phyloP scores from a whole-genome alignment of 1,140 invertebrate species.

The Trypoxylus dichotomus region DNA sequence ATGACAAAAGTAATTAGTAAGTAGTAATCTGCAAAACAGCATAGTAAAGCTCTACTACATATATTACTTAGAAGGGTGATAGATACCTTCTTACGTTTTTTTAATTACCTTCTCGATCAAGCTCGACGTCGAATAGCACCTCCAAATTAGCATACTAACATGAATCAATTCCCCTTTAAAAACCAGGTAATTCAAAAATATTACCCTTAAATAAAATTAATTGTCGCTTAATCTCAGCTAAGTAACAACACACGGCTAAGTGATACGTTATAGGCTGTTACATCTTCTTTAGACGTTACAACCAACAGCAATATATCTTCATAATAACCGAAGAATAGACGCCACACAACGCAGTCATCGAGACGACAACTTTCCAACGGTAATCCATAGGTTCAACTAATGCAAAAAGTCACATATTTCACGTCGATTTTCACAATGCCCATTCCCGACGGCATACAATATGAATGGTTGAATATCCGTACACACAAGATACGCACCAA shows the following conservation, averaged over 20 bases:
- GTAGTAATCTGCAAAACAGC: too few relatives aligned
- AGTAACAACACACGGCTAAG: neutral
- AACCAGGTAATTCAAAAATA: too few relatives aligned
- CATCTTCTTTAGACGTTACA: neutral
- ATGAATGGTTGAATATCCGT: neutral
- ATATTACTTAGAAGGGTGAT: too few relatives aligned
- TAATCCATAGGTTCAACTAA: constrained; percentile 2
- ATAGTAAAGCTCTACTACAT: too few relatives aligned
- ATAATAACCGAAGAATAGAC: neutral
- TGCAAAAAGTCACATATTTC: constrained; percentile 17
- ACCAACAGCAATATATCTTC: neutral
- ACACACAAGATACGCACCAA: constrained; percentile 1
- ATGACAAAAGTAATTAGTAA: too few relatives aligned
- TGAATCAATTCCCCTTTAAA: too few relatives aligned
- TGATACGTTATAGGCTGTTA: neutral
- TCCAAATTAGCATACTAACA: too few relatives aligned
- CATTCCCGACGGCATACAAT: neutral
- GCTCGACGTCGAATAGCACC: too few relatives aligned
- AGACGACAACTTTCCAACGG: neutral
- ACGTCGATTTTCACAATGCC: constrained; percentile 8
- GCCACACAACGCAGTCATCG: neutral
- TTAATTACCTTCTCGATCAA: too few relatives aligned
- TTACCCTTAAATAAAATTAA: neutral
- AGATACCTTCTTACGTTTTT: too few relatives aligned
- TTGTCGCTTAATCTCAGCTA: neutral